Evolutionary conservation across 2,888 invertebrate species (phyloP), one percentile per base, ranked within the genome.

Genomic region (Cephus nigrinus): DNA sequence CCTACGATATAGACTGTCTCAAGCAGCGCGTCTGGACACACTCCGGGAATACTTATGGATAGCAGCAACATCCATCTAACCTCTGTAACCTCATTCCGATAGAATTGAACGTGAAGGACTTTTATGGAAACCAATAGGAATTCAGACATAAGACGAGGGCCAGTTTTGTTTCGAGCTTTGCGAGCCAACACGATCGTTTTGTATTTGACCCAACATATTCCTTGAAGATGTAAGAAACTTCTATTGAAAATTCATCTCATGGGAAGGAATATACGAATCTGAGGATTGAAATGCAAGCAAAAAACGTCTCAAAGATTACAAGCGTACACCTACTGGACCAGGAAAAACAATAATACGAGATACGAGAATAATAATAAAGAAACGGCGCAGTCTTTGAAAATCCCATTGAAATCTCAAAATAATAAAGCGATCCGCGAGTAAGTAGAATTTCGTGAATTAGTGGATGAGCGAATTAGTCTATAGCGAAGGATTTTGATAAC

Each of bases 401-500:
- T 23, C 23, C 2, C 40, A 55, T 23, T 15, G 40, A 23, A 55
- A 23, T 55, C 9, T 55, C 23, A 55, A 55, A 55, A 23, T 55
- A 55, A 55, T 55, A 55, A 9, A 55, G 40, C 40, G 40, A 55
- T 2, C 1, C 23, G 40, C 23, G 40, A 55, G 9, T 23, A 23
- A 23, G 40, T 55, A 23, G 9, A 55, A 55, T 55, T 55, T 55
- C 23, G 23, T 23, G 40, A 55, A 55, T 55, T 55, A 55, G 40
- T 9, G 40, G 40, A 55, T 55, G 40, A 55, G 23, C 23, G 81
- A 76, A 81, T 82, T 77, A 80, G 76, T 77, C 78, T 81, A 82
- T 81, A 82, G 82, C 84, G 81, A 76, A 80, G 88, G 88, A 89
- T 89, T 90, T 87, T 88, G 89, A 88, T 90, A 90, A 88, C 87